Conservation (phyloP, 2,797 vertebrate genomes). For the Rhynchotus rufescens region DNA sequence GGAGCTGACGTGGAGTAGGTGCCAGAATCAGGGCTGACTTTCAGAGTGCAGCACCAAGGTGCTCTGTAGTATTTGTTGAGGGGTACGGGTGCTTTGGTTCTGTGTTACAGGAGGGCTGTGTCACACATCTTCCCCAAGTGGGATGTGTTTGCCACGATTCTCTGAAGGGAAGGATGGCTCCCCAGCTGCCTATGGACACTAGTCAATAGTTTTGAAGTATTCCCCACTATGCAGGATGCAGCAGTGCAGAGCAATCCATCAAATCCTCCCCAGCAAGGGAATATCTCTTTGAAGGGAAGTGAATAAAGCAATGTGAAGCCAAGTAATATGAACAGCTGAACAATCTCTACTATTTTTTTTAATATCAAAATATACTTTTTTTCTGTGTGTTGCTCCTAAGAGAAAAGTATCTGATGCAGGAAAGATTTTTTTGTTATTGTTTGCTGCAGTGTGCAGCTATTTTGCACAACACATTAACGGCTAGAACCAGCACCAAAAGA, state of each 20-base stretch:
- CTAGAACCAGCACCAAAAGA: not conserved
- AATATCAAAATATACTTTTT: not conserved
- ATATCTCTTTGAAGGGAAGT: not conserved
- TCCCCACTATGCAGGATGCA: not conserved
- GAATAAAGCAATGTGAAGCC: not conserved
- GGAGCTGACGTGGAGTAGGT: not conserved
- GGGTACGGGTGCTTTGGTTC: conserved; percentile 39
- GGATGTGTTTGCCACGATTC: not conserved
- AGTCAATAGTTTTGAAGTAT: not conserved
- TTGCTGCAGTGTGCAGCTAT: not conserved
- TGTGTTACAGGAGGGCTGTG: not conserved
- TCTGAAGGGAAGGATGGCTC: not conserved
- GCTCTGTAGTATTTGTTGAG: conserved; percentile 39
- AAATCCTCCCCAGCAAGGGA: not conserved
- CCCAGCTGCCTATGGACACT: conserved; percentile 33
- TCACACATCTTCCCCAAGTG: not conserved
- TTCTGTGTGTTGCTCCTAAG: not conserved
- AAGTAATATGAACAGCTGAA: not conserved
- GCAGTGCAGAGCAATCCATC: not conserved
- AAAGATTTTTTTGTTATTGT: not conserved
- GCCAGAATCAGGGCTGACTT: conserved; percentile 17
- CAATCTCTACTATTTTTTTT: not conserved
- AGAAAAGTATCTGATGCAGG: not conserved
- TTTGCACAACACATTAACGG: not conserved
- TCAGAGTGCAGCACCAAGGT: conserved; percentile 1